Evolutionary conservation across 2,797 vertebrate genomes (phyloP).

Genomic region (Gymnothorax reevesii): DNA sequence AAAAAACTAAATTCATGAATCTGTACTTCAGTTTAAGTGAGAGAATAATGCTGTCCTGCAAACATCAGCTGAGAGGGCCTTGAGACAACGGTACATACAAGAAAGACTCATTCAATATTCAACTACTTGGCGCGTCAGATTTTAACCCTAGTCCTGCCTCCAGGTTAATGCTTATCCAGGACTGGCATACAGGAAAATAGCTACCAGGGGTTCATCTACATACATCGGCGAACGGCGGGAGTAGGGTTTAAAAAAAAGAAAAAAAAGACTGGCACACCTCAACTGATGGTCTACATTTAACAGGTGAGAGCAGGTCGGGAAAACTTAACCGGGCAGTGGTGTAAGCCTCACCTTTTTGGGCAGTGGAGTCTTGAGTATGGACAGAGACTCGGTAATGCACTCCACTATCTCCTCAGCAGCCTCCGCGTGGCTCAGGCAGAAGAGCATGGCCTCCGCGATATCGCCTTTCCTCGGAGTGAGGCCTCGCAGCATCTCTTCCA

Average conservation of each 20-base stretch:
- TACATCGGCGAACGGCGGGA: not conserved
- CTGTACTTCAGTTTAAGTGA: not conserved
- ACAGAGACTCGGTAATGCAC: conserved; percentile 92
- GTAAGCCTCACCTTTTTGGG: conserved; percentile 85
- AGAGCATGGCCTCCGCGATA: conserved; percentile 95
- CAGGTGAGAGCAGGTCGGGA: not conserved
- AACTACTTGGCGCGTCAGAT: not conserved
- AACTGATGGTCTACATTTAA: not conserved
- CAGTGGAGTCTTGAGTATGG: conserved; percentile 96
- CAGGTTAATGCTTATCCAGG: no score
- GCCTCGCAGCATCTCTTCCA: conserved; percentile 91
- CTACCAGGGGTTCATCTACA: no score
- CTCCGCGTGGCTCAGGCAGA: conserved; percentile 93
- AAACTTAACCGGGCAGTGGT: not conserved
- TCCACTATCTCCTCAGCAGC: conserved; percentile 98
- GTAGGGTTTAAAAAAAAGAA: not conserved
- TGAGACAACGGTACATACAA: not conserved
- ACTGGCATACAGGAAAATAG: no score
- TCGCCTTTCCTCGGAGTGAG: conserved; percentile 92
- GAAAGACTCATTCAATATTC: not conserved
- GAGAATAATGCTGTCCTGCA: not conserved
- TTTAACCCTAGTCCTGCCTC: not conserved
- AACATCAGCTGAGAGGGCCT: not conserved
- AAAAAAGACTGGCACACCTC: not conserved
- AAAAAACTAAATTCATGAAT: not conserved